Percentiles rank a stretch among this genome's conserved stretches.
These are phyloP conservation scores for Leptatherina wallacei DNA, from an alignment of 2,797 vertebrate species.

Conservation along the genomic window DNA sequence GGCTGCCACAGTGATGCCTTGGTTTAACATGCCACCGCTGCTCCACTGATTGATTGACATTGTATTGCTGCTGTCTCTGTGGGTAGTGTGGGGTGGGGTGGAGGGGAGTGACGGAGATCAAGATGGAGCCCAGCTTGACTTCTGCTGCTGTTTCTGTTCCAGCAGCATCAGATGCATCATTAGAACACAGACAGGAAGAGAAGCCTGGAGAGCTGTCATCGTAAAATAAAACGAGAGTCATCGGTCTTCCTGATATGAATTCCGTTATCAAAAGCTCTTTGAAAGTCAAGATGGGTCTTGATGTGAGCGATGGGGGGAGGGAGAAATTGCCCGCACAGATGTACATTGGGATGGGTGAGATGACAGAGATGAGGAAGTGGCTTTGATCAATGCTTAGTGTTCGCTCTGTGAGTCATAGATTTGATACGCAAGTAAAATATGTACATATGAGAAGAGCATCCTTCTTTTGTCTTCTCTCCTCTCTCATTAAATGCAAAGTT, in stretches of 20 bases:
- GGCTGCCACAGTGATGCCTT: constrained; percentile 57
- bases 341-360: constrained; percentile 44
- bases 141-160: constrained; percentile 34
- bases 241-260: constrained; percentile 42
- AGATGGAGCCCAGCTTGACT: constrained; percentile 51
- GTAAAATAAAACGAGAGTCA: constrained; percentile 42
- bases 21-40: constrained; percentile 57
- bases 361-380: constrained; percentile 49
- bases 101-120: constrained; percentile 1
- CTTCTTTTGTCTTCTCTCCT: constrained; percentile 80
- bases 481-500: constrained; percentile 85
- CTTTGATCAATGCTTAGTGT: constrained; percentile 47
- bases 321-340: constrained; percentile 48
- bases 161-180: constrained; percentile 45
- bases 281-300: constrained; percentile 38
- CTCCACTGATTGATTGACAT: constrained; percentile 51
- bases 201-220: constrained; percentile 30
- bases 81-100: constrained; percentile 5
- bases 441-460: constrained; percentile 67
- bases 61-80: constrained; percentile 40
- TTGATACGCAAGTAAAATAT: constrained; percentile 55
- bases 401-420: constrained; percentile 50
- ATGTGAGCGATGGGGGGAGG: constrained; percentile 19
- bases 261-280: constrained; percentile 47
- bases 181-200: constrained; percentile 33